phyloP scores from a whole-genome alignment of 2,888 invertebrate species.

The Hirtodrosophila trivittata region DNA sequence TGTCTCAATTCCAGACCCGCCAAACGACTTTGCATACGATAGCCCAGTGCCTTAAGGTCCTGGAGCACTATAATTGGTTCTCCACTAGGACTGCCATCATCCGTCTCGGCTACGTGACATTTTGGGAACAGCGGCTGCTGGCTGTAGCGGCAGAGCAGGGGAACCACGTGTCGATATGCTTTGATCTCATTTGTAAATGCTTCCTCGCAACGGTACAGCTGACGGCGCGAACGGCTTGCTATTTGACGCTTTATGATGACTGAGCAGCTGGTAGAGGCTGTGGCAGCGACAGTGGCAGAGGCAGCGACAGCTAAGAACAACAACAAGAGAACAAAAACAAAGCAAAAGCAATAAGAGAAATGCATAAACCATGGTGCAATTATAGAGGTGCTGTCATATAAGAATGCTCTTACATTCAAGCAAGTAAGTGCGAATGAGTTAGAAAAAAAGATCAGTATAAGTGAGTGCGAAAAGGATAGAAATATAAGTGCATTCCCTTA shows the following conservation, averaged over 20 bases:
- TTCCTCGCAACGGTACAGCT: conserved; percentile 81
- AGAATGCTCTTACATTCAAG: too few species aligned
- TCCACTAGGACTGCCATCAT: conserved; percentile 67
- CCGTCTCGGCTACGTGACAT: conserved; percentile 78
- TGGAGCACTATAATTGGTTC: conserved; percentile 80
- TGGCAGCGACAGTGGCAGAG: conserved; percentile 19
- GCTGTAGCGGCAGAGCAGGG: conserved; percentile 72
- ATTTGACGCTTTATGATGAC: conserved; percentile 83
- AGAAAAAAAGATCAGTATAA: too few species aligned
- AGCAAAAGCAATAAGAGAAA: conserved; percentile 3
- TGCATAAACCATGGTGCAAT: too few species aligned
- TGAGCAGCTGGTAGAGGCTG: conserved; percentile 41
- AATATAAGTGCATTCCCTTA: too few species aligned
- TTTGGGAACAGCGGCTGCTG: conserved; percentile 70
- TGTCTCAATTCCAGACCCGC: conserved; percentile 77
- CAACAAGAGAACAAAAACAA: conserved; percentile 9
- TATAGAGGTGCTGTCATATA: too few species aligned
- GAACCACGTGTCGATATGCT: conserved; percentile 80
- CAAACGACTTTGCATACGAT: conserved; percentile 78
- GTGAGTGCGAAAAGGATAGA: too few species aligned
- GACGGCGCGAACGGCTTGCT: conserved; percentile 78
- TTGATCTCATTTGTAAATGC: conserved; percentile 83
- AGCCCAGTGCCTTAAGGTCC: conserved; percentile 78
- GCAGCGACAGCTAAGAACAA: conserved; percentile 2
- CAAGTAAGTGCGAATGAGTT: too few species aligned